Evolutionary conservation across 1,140 invertebrate genomes (phyloP).

Genomic region (Caenorhabditis briggsae): DNA sequence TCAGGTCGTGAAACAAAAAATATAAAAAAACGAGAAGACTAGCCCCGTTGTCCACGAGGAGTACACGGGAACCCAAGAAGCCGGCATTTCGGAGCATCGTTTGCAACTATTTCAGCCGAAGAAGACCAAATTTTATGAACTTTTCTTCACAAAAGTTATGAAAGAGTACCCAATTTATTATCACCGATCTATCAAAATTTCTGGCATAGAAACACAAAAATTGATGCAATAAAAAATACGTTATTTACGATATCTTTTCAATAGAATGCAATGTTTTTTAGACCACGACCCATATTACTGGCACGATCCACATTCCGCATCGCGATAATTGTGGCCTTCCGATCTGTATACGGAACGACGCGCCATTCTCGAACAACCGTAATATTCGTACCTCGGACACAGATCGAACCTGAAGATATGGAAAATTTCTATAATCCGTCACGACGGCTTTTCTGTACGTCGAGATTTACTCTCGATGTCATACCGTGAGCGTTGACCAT

Average conservation of each 20-base stretch:
- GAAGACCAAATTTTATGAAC: too few relatives aligned
- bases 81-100: constrained; percentile 7
- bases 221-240: not conserved
- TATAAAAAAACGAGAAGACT: not conserved
- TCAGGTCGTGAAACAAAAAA: not conserved
- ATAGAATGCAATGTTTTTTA: constrained; percentile 5
- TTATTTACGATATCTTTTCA: not conserved
- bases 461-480: not conserved
- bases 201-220: not conserved
- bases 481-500: not conserved
- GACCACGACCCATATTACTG: not conserved
- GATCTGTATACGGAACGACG: constrained; percentile 27
- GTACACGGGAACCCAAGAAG: not conserved
- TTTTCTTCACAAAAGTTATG: not conserved
- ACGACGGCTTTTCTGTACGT: not conserved
- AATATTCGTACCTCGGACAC: constrained; percentile 24
- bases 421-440: not conserved
- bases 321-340: constrained; percentile 41
- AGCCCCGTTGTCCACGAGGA: not conserved
- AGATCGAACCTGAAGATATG: constrained; percentile 32
- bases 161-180: not conserved
- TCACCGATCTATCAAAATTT: too few relatives aligned
- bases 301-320: constrained; percentile 23
- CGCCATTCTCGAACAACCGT: constrained; percentile 45
- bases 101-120: too few relatives aligned